Base-by-base conservation (phyloP, 23 tunicate species). In the Clavelina lepadiformis region DNA sequence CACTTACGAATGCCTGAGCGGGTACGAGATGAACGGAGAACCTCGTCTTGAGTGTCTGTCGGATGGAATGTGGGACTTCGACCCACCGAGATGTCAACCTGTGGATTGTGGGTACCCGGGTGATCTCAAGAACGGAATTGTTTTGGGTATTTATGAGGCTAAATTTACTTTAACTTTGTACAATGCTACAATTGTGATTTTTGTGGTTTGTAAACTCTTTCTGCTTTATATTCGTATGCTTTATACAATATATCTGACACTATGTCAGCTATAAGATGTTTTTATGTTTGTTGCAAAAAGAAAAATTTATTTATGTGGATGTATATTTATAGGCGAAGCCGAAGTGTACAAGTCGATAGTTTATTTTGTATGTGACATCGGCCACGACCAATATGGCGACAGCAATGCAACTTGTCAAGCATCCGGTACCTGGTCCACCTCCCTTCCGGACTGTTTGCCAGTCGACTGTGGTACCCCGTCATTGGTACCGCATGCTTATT, bases 391-490 rank as follows among this genome's bases (percentile, higher is more conserved):
- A 38, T 31, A 49, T 34, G 97, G 97, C 20, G 7, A 28, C 24
- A 21, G 35, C 46, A 57, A 66, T 56, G 34, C 72, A 1, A 73
- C 67, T 5, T 89, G 97, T 65, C 30, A 56, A 29, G 64, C 69
- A 2, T 38, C 33, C 31, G 89, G 61, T 22, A 3, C 2, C 1
- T 89, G 97, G 97, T 81, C 89, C 23, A 25, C 38, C 27, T 38
- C 64, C 0, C 20, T 51, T 1, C 89, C 97, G 18, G 56, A 34
- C 1, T 89, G 97, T 64, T 6, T 61, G 1, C 89, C 89, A 0
- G 80, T 75, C 31, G 89, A 89, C 63, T 89, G 97, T 56, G 88
- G 97, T 7, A 19, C 24, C 3, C 97, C 89, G 3, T 76, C 77
- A 3, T 1, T 34, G 8, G 80, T 89, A 5, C 20, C 32, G 11